phyloP scores from a whole-genome alignment of 30 jellyfish, hydroid and myxozoan genomes.

The Aurelia sp. region DNA sequence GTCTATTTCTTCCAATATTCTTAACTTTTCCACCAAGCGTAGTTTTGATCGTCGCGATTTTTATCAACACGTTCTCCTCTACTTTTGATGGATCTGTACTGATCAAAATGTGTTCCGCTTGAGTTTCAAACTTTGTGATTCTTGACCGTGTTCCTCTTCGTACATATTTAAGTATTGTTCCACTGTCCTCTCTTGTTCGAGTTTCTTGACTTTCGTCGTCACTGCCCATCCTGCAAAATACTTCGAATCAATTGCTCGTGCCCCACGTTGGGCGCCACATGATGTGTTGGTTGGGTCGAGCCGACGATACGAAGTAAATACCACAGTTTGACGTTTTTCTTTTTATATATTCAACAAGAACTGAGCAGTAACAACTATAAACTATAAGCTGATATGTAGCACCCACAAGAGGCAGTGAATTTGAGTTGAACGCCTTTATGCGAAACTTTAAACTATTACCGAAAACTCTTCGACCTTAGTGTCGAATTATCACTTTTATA shows the following conservation, averaged over 20 bases:
- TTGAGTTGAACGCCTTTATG: too few relatives aligned
- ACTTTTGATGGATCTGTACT: not conserved
- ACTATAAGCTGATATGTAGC: too few relatives aligned
- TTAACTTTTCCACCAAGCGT: not conserved
- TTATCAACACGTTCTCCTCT: not conserved
- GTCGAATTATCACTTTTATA: too few relatives aligned
- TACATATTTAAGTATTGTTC: not conserved
- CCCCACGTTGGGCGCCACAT: conserved; percentile 6
- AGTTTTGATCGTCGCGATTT: not conserved
- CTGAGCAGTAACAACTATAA: too few relatives aligned
- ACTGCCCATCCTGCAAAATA: not conserved
- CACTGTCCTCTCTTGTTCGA: not conserved
- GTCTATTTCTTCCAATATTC: not conserved
- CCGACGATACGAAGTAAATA: too few relatives aligned
- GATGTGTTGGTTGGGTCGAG: not conserved
- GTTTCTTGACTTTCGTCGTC: not conserved
- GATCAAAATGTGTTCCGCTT: not conserved
- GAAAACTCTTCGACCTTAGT: too few relatives aligned
- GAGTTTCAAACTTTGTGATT: not conserved
- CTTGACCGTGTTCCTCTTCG: not conserved
- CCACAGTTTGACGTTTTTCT: too few relatives aligned
- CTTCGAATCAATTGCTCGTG: not conserved
- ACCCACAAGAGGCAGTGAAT: too few relatives aligned
- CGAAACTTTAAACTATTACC: too few relatives aligned
- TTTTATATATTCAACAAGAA: too few relatives aligned